phyloP scores from a whole-genome alignment of 2,113 vertebrate species.

The Paracanthobrama guichenoti region DNA sequence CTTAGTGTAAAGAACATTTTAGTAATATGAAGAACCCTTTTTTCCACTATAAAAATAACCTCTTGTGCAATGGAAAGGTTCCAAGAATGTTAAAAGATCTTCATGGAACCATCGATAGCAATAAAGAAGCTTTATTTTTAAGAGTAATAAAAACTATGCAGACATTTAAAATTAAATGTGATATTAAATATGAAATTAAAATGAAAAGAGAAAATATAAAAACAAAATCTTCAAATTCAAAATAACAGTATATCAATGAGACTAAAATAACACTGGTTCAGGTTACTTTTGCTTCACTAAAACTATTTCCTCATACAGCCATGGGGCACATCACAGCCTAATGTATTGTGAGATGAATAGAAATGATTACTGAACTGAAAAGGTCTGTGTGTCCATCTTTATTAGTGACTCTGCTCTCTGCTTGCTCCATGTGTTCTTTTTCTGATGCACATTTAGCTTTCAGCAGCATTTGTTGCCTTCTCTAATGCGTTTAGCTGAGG shows the following conservation, averaged over 20 bases:
- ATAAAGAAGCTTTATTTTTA: no score
- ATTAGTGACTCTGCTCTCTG: background rate
- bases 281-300: background rate
- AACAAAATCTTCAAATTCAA: background rate
- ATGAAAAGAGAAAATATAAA: no score
- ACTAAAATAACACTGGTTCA: background rate
- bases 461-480: background rate
- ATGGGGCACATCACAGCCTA: background rate
- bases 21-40: no score
- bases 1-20: no score
- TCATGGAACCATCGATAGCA: no score
- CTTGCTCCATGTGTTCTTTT: constrained; percentile 23
- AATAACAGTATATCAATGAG: background rate
- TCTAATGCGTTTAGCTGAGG: constrained; percentile 22
- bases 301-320: background rate
- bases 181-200: no score
- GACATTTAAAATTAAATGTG: no score
- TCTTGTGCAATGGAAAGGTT: no score
- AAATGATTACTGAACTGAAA: constrained; percentile 14
- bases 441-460: constrained; percentile 21
- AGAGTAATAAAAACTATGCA: no score
- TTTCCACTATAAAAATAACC: no score
- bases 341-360: background rate
- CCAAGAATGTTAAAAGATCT: no score
- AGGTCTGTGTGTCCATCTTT: background rate